Evolutionary conservation across 2,113 vertebrate species (phyloP).

Genomic region (Pelobates fuscus): DNA sequence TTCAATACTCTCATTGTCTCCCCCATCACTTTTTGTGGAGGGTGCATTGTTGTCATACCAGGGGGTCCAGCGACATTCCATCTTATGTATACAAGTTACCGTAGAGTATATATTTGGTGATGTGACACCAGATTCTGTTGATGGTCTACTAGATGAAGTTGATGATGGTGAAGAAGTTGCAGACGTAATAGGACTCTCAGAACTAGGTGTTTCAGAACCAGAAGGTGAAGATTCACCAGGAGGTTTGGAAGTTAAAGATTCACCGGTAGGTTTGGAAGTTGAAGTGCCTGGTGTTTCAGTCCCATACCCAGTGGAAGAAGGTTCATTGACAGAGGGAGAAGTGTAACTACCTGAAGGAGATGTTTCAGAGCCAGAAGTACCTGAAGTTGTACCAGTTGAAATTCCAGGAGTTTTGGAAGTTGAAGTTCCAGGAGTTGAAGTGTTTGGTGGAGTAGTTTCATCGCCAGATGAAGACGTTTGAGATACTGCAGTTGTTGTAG

Average conservation of each 20-base stretch:
- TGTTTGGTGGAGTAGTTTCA: not conserved
- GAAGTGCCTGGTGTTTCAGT: not conserved
- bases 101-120: too few species aligned
- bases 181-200: not conserved
- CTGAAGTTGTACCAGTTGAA: not conserved
- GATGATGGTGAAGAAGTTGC: not conserved
- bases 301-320: not conserved
- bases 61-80: slow-evolving; percentile 14
- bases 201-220: not conserved
- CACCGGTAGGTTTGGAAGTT: not conserved
- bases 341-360: too few species aligned
- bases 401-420: not conserved
- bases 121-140: not conserved
- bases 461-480: not conserved
- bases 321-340: too few species aligned
- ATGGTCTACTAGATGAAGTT: too few species aligned
- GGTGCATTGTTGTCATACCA: slow-evolving; percentile 28
- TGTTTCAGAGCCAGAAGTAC: too few species aligned
- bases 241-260: too few species aligned
- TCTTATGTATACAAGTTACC: slow-evolving; percentile 11
- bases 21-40: slow-evolving; percentile 10
- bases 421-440: not conserved
- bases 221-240: not conserved
- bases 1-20: slow-evolving; percentile 14
- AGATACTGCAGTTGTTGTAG: not conserved